Conservation (phyloP, 1,140 invertebrate genomes). For the Hestina assimilis region DNA sequence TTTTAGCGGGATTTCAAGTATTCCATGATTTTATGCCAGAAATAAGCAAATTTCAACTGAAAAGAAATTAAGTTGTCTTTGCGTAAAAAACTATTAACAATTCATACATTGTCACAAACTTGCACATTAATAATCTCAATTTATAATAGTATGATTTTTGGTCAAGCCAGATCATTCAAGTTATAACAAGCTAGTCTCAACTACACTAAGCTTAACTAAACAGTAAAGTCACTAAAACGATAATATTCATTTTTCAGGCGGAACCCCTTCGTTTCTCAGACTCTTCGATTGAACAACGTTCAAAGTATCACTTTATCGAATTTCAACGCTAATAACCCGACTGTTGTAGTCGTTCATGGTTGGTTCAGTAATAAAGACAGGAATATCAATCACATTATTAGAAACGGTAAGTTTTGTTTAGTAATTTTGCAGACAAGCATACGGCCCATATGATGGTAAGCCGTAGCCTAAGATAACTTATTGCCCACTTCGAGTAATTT, state of each 20-base stretch:
- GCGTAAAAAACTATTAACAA: not conserved
- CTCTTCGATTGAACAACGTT: constrained; percentile 35
- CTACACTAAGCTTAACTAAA: too few species aligned
- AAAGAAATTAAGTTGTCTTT: too few species aligned
- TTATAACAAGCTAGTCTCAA: too few species aligned
- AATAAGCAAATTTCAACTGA: too few species aligned
- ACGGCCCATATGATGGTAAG: not conserved
- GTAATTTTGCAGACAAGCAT: not conserved
- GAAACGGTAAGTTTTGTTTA: constrained; percentile 34
- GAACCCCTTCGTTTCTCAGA: constrained; percentile 33
- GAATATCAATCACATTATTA: constrained; percentile 40
- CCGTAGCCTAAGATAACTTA: too few species aligned
- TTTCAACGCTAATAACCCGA: constrained; percentile 37
- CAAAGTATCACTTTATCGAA: constrained; percentile 44
- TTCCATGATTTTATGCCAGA: too few species aligned
- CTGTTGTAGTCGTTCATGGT: constrained; percentile 49
- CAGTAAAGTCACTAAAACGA: too few species aligned
- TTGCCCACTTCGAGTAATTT: too few species aligned
- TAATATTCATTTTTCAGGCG: constrained; percentile 31
- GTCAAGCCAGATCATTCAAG: not conserved
- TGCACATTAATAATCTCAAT: not conserved
- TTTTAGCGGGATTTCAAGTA: too few species aligned
- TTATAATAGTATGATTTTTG: not conserved
- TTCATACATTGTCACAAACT: not conserved
- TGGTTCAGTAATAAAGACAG: constrained; percentile 48